These are phyloP conservation scores for Thaumetopoea pityocampa DNA, from an alignment of 1,140 invertebrate genomes.

Conservation along the genomic window DNA sequence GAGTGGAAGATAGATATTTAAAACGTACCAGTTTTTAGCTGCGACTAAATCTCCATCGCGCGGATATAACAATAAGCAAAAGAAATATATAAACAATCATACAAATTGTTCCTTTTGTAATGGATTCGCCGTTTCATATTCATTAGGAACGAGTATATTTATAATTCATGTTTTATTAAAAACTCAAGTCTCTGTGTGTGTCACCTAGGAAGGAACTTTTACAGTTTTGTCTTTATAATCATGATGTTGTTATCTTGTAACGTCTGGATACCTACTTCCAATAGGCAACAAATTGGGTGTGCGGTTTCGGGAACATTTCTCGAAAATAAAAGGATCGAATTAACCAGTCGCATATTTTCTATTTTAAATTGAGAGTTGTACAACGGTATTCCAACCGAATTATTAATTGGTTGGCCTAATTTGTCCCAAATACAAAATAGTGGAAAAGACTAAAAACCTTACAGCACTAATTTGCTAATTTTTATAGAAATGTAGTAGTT, in stretches of 20 bases:
- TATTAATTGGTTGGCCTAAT: too few species aligned
- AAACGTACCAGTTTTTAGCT: too few species aligned
- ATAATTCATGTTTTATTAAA: conserved; percentile 13
- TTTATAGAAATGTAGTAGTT: too few species aligned
- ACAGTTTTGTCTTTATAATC: conserved; percentile 25
- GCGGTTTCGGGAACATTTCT: conserved; percentile 38
- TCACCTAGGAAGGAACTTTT: conserved; percentile 30
- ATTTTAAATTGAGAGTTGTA: conserved; percentile 25
- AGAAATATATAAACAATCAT: too few species aligned
- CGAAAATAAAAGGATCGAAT: conserved; percentile 36
- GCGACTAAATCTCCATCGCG: too few species aligned
- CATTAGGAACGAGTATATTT: too few species aligned
- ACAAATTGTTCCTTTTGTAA: too few species aligned
- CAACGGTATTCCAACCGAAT: conserved; percentile 46
- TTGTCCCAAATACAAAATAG: too few species aligned
- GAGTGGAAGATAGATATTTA: too few species aligned
- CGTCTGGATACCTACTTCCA: conserved; percentile 24
- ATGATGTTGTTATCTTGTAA: conserved; percentile 14
- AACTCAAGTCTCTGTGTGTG: conserved; percentile 16
- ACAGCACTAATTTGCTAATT: too few species aligned
- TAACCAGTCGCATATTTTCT: conserved; percentile 28
- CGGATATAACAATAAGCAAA: too few species aligned
- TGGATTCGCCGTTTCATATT: conserved; percentile 20
- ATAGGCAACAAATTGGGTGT: conserved; percentile 29
- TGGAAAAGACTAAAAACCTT: too few species aligned